Evolutionary conservation across 1,140 invertebrate genomes (phyloP).

Genomic region (Lysiphlebus fabarum): DNA sequence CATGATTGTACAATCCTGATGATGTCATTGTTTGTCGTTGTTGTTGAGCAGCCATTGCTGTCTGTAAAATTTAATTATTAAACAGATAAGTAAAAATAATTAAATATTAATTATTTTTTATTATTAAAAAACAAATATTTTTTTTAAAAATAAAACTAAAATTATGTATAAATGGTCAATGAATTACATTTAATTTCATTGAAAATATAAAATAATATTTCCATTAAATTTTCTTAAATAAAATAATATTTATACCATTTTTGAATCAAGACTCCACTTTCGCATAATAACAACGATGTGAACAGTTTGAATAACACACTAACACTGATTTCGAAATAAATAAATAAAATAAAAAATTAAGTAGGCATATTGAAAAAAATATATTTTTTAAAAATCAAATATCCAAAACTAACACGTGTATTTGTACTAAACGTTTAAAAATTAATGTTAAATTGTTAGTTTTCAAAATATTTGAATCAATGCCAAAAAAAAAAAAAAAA

Average conservation of each 20-base stretch:
- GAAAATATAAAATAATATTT: background rate
- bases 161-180: background rate
- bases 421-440: no score
- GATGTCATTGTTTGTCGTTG: constrained; percentile 78
- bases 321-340: background rate
- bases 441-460: no score
- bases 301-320: background rate
- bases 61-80: constrained; percentile 46
- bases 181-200: background rate
- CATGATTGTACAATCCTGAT: constrained; percentile 74
- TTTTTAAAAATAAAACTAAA: no score
- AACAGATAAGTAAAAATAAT: no score
- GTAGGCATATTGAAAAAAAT: constrained; percentile 2
- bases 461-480: constrained; percentile 5
- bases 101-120: no score
- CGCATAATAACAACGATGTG: constrained; percentile 27
- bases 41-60: constrained; percentile 78
- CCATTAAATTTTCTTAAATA: background rate
- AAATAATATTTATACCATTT: constrained; percentile 30
- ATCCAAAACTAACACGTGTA: constrained; percentile 6
- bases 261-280: constrained; percentile 41
- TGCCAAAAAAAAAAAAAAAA: constrained; percentile 4
- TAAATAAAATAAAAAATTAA: constrained; percentile 4
- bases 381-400: no score
- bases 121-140: no score